Base-by-base conservation (phyloP, 1,140 invertebrate species). In the Pectinophora gossypiella region DNA sequence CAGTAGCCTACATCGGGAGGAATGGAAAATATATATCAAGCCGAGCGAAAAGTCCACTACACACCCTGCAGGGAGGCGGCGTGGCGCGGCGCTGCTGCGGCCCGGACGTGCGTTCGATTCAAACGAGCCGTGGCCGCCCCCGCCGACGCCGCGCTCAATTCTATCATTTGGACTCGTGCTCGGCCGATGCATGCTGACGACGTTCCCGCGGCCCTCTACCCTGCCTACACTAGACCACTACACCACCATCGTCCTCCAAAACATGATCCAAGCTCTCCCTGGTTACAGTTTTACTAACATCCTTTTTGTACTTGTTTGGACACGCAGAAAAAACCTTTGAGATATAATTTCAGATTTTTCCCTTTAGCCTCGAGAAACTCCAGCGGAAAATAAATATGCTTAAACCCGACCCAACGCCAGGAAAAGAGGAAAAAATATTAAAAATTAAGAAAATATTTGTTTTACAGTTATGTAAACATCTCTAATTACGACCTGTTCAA, bases 361-460 rank as follows among this genome's bases (percentile, higher is more conserved):
- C 65, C 62, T 64, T 62, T 67, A 59, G 63, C 70, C 69, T 64
- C 69, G 61, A 76, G 72, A 73, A 74, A 68, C 61, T 65, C 63
- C 51, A 59, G 64, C 55, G 60, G 53, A 75, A 80, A 84, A 81
- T 84, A 85, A 84, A 83, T 86, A 86, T 81, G 61, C 79, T 82
- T 81, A 85, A 81, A 77, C 75, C 76, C 76, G 72, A 80, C 76
- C 74, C 77, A 64, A 49, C 57, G 57, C 54, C 56, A 60, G 58
- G 67, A 70, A 66, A 66, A 59, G 68, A 70, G 68, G 73, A 72
- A 82, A 81, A 80, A 80, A 79, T 76, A 80, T 82, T 81, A 75
- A 82, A 83, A 85, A 86, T 84, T 82, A 77, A 75, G 72, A 78
- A 86, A 86, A 86, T 86, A 86, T 86, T 84, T 84, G 76, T 79